These are phyloP conservation scores for Pseudomyrmex gracilis DNA, from an alignment of 1,140 invertebrate species.

Conservation along the genomic window DNA sequence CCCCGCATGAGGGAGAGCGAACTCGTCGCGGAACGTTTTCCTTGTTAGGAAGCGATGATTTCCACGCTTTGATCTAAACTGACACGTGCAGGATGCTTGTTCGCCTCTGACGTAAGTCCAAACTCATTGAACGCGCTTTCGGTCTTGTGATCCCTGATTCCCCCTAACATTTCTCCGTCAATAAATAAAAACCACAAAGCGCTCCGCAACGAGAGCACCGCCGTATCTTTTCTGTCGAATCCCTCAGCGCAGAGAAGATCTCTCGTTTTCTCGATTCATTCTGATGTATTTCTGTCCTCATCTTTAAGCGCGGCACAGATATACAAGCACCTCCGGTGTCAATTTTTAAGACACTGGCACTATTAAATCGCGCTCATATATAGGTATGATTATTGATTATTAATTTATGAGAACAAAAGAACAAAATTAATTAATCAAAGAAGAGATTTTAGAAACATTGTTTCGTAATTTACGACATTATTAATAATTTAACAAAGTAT, in stretches of 20 bases:
- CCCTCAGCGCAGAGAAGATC: constrained; percentile 5
- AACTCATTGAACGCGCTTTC: constrained; percentile 24
- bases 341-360: no score
- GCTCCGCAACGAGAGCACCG: constrained; percentile 46
- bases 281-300: constrained; percentile 2
- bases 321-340: not conserved
- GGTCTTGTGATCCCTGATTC: constrained; percentile 52
- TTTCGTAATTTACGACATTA: not conserved
- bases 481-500: not conserved
- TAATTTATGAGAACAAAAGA: not conserved
- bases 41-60: constrained; percentile 44
- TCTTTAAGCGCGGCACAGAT: not conserved
- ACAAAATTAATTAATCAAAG: not conserved
- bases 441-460: not conserved
- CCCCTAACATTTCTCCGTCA: constrained; percentile 37
- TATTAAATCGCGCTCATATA: not conserved
- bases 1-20: not conserved
- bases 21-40: constrained; percentile 8
- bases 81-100: constrained; percentile 41
- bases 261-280: constrained; percentile 66
- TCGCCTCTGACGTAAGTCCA: constrained; percentile 20
- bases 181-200: constrained; percentile 73
- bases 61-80: constrained; percentile 50
- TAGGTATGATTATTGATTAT: not conserved
- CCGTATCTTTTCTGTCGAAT: constrained; percentile 60